Evolutionary conservation across 2,113 vertebrate genomes (phyloP), one percentile per base, ranked within the genome.

Genomic region (Macheiramphus alcinus): DNA sequence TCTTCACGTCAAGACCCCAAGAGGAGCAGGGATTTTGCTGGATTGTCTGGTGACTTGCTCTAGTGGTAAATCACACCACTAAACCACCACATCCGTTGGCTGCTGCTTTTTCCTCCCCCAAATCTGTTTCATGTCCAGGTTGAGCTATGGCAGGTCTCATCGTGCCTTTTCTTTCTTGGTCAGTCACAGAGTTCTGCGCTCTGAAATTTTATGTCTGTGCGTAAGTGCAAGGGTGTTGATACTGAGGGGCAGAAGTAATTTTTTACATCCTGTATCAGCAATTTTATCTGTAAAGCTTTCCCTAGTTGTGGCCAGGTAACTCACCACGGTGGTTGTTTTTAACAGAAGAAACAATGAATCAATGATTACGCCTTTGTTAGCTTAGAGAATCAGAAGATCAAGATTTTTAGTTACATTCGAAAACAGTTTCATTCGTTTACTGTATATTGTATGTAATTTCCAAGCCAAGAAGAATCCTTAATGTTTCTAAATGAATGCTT

Each of bases 171-270:
- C 20, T 13, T 34, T 53, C 43, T 34, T 9, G 15, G 25, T 19
- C 58, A 4, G 6, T 59, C 22, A 6, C 20, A 9, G 55, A 34
- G 61, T 68, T 92, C 27, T 40, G 38, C 1, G 4, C 26, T 45
- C 29, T 26, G 43, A 43, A 26, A 3, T 47, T 14, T 31, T 75
- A 59, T 27, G 11, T 32, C 11, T 20, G 7, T 3, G 12, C 32
- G 36, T 43, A 13, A 52, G 59, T 2, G 4, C 4, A 3, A 31
- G 53, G 14, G 2, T 66, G 21, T 47, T 40, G 34, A 9, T 2
- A 0, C 3, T 16, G 53, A 53, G 27, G 5, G 2, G 1, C 13
- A 2, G 6, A 20, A 20, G 23, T 74, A 0, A 4, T 67, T 74
- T 75, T 55, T 56, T 5, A 45, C 22, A 52, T 34, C 8, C 22